Percentiles rank a stretch among this genome's conserved stretches.
phyloP scores from a whole-genome alignment of 2,113 vertebrate genomes.

The Urocolius indicus region DNA sequence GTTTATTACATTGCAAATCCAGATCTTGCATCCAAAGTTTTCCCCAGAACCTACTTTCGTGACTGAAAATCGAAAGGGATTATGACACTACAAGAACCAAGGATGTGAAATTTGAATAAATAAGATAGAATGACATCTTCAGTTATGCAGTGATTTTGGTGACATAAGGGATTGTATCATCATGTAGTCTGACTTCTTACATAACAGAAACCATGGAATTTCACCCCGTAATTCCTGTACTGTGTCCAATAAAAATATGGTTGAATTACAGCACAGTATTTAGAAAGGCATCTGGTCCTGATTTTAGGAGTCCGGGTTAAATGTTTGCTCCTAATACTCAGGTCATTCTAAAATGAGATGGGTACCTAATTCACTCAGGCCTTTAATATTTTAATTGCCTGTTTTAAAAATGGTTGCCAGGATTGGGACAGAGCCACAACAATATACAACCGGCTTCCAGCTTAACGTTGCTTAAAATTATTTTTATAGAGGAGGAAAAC shows the following conservation, averaged over 20 bases:
- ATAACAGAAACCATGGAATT: conserved; percentile 24
- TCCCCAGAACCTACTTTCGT: not conserved
- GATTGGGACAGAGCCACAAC: not conserved
- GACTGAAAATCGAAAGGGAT: not conserved
- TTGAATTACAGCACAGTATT: conserved; percentile 13
- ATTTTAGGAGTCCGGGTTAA: not conserved
- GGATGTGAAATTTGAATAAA: not conserved
- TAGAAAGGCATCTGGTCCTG: conserved; percentile 43
- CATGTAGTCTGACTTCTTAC: conserved; percentile 1
- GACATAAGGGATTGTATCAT: not conserved
- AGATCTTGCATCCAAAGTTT: not conserved
- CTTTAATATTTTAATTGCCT: not conserved
- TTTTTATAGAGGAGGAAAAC: not conserved
- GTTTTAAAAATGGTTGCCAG: not conserved
- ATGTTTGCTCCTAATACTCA: not conserved
- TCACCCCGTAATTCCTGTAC: conserved; percentile 24
- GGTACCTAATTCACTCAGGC: not conserved
- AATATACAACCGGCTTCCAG: not conserved
- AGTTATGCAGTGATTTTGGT: not conserved
- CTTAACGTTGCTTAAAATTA: not conserved
- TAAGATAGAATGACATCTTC: not conserved
- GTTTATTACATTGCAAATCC: not conserved
- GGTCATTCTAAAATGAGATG: not conserved
- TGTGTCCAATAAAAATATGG: conserved; percentile 52
- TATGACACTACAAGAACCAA: not conserved